Base-by-base conservation (phyloP, 2,888 invertebrate genomes). In the Synanthedon andrenaeformis region DNA sequence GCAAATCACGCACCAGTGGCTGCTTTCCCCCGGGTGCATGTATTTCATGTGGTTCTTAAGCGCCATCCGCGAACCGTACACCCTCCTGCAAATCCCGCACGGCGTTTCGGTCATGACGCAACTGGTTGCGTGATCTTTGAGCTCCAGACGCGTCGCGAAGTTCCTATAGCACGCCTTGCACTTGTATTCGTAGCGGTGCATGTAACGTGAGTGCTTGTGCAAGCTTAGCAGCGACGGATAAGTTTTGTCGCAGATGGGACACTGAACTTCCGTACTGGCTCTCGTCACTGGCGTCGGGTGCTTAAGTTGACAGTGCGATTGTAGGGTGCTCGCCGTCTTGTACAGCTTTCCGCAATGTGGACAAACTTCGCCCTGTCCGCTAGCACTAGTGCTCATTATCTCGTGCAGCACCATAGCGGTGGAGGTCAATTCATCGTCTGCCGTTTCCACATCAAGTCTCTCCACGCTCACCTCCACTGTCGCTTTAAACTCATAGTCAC, bases 301-400 rank as follows among this genome's bases (percentile, higher is more conserved):
- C 59, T 78, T 79, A 41, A 77, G 65, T 42, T 66, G 63, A 52
- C 63, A 58, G 59, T 86, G 85, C 53, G 70, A 66, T 35, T 68
- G 66, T 52, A 85, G 62, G 3, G 79, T 78, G 41, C 55, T 70
- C 8, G 53, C 52, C 1, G 72, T 72, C 60, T 79, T 84, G 59
- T 83, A 86, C 1, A 67, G 61, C 60, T 80, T 84, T 1, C 74
- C 70, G 61, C 85, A 87, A 48, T 67, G 65, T 75, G 83, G 58
- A 76, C 90, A 71, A 75, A 66, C 50, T 41, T 72, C 63, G 6
- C 51, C 13, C 13, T 55, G 14, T 13, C 0, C 41, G 13, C 14
- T 58, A 11, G 49, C 52, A 13, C 60, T 59, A 12, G 62, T 65
- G 41, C 64, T 61, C 50, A 76, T 55, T 54, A 77, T 77, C 35